Percentiles rank a stretch among this genome's conserved stretches.
Conservation (phyloP, 2,113 vertebrate genomes). For the Varanus salvator region DNA sequence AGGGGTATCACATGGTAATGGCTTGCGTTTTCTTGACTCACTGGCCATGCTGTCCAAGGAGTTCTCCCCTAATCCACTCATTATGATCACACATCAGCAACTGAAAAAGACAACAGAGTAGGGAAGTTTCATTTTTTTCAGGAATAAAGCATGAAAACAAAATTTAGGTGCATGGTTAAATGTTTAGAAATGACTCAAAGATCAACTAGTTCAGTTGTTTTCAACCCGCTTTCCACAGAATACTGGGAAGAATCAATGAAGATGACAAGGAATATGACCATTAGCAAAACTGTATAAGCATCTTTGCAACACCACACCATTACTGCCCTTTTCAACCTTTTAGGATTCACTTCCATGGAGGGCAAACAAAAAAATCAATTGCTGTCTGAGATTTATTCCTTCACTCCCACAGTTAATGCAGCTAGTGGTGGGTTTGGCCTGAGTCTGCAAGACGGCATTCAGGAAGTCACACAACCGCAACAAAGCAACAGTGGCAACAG, state of each 20-base stretch:
- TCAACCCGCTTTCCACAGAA: background rate
- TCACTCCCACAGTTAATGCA: too few species aligned
- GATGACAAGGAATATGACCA: background rate
- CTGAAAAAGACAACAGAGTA: slow-evolving; percentile 72
- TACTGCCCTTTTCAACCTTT: background rate
- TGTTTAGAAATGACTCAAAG: background rate
- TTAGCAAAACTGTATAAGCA: background rate
- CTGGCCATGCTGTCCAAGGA: slow-evolving; percentile 87
- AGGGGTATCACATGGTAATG: slow-evolving; percentile 90
- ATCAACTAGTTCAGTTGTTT: background rate
- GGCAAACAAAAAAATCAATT: background rate
- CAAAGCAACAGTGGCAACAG: too few species aligned
- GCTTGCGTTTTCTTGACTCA: slow-evolving; percentile 93
- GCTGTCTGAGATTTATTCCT: background rate
- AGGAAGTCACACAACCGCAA: too few species aligned
- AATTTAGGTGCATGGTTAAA: background rate
- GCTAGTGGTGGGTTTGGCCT: too few species aligned
- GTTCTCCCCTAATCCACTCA: slow-evolving; percentile 95
- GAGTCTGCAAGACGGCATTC: too few species aligned
- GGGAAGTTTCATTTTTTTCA: background rate
- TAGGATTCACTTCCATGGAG: background rate
- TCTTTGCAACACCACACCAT: background rate
- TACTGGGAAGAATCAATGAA: background rate
- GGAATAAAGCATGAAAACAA: background rate
- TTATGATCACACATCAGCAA: slow-evolving; percentile 89